Evolutionary conservation across 2,888 invertebrate genomes (phyloP), one percentile per base, ranked within the genome.

Genomic region (Cataglyphis livida): DNA sequence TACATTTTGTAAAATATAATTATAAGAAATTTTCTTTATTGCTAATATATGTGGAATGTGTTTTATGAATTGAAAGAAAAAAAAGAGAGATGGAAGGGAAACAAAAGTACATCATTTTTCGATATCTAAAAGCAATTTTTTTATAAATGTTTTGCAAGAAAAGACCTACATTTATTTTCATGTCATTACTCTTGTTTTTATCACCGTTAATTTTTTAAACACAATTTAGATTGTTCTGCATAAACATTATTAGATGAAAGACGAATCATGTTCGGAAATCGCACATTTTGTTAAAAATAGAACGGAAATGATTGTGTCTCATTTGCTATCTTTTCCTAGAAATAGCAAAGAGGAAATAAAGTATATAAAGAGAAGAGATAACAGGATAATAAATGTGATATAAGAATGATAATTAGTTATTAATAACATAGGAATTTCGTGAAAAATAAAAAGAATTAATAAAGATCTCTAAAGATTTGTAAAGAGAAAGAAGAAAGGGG

Each of bases 251-350:
- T 28, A 3, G 6, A 9, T 68, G 3, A 48, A 68, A 51, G 21
- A 4, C 18, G 15, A 21, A 32, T 70, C n/a, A n/a, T 21, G 4
- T 21, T 15, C 12, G 21, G 32, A 51, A 70, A 32, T 68, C 0
- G 5, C n/a, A 51, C 15, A 48, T 21, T 59, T 18, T 18, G 38
- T 59, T 73, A 41, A 61, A 61, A 61, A 73, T 73, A 61, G 38
- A 41, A 41, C 25, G 12, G n/a, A n/a, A 59, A 28, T 28, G 38
- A 59, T 61, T 18, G 10, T n/a, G 10, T n/a, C n/a, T 21, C 9
- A 18, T 4, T 44, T 48, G 21, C 10, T 75, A 64, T 48, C 44
- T 62, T 48, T 75, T 75, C 10, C 32, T 48, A 64, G 21, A 44
- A 48, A 28, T 73, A 73, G 18, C 15, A 71, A 57, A 70, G 1